phyloP scores from a whole-genome alignment of 2,113 vertebrate genomes.

The Struthidea cinerea region DNA sequence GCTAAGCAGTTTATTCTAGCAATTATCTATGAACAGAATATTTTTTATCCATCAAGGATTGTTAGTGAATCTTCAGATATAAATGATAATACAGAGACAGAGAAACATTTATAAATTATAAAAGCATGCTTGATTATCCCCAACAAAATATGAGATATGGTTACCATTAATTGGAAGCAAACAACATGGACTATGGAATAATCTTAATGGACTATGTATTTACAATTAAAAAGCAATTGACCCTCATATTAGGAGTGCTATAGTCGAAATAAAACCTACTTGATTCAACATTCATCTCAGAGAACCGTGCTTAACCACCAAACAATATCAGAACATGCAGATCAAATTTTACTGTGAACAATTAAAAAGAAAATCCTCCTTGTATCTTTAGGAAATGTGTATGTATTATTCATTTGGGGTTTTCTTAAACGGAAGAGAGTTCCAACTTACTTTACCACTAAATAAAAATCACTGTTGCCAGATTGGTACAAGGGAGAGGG shows the following conservation, averaged over 20 bases:
- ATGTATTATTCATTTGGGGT: background rate
- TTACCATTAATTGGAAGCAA: conserved; percentile 65
- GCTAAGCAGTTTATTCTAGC: background rate
- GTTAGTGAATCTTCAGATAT: conserved; percentile 65
- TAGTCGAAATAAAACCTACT: conserved; percentile 20
- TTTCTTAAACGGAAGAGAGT: background rate
- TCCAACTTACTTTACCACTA: conserved; percentile 16
- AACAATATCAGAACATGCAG: conserved; percentile 71
- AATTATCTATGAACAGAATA: background rate
- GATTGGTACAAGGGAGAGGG: conserved; percentile 81
- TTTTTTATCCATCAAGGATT: background rate
- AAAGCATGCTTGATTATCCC: conserved; percentile 73
- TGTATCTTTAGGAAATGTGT: conserved; percentile 38
- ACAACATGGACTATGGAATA: conserved; percentile 45
- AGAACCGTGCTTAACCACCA: conserved; percentile 70
- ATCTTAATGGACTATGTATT: conserved; percentile 20
- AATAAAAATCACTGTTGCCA: conserved; percentile 73
- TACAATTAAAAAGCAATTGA: conserved; percentile 18
- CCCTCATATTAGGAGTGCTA: conserved; percentile 14
- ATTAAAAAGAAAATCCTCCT: conserved; percentile 7
- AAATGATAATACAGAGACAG: conserved; percentile 61
- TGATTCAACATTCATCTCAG: conserved; percentile 55
- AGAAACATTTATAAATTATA: conserved; percentile 36
- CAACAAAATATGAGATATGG: conserved; percentile 47
- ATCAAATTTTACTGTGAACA: conserved; percentile 37